Conservation (phyloP, 2,113 vertebrate species). For the Columba livia region DNA sequence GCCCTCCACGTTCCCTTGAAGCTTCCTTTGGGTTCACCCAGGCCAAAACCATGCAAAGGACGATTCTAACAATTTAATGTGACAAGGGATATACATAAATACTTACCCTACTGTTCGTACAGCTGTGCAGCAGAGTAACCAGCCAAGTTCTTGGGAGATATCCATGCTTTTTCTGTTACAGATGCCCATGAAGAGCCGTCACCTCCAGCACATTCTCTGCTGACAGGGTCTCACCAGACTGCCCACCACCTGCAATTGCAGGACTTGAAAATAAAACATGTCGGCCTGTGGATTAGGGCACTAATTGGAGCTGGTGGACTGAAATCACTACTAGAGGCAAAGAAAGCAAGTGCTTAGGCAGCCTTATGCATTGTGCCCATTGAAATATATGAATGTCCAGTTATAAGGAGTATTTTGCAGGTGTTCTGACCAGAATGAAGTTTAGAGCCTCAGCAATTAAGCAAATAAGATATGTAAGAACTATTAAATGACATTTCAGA, state of each 20-base stretch:
- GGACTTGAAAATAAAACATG: not conserved
- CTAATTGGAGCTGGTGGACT: not conserved
- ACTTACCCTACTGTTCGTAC: not conserved
- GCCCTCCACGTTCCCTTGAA: not conserved
- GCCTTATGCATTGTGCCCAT: not conserved
- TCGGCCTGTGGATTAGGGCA: not conserved
- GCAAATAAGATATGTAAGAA: not conserved
- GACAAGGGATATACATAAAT: not conserved
- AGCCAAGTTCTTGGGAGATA: not conserved
- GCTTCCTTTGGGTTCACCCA: not conserved
- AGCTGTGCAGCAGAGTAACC: not conserved
- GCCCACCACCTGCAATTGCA: not conserved
- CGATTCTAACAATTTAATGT: not conserved
- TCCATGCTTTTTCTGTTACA: not conserved
- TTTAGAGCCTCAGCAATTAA: not conserved
- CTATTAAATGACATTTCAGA: not conserved
- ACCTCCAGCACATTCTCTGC: not conserved
- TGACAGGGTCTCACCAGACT: not conserved
- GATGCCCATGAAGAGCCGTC: accelerated
- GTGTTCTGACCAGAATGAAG: not conserved
- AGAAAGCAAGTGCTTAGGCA: not conserved
- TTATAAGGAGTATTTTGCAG: not conserved
- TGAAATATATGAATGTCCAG: not conserved
- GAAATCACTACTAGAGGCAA: not conserved
- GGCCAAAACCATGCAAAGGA: not conserved